Conservation (phyloP, 2,797 vertebrate species). For the Cottoperca gobio region DNA sequence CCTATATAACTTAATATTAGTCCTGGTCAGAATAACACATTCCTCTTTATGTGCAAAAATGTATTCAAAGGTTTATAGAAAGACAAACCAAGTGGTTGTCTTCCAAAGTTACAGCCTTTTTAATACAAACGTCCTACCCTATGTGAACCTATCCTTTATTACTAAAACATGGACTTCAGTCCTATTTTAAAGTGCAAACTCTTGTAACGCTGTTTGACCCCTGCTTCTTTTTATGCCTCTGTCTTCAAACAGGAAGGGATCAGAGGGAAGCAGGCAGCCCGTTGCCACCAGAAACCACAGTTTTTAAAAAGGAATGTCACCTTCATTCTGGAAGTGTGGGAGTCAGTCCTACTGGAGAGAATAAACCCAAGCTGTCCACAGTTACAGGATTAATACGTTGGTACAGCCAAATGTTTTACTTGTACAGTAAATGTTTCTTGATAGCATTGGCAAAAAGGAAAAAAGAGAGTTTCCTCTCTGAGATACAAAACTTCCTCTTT, state of each 20-base stretch:
- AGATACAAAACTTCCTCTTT: constrained; percentile 47
- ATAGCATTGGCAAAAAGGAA: not conserved
- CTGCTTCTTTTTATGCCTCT: constrained; percentile 43
- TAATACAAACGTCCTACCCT: not conserved
- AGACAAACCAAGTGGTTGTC: not conserved
- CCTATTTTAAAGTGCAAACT: constrained; percentile 42
- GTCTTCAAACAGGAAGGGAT: constrained; percentile 60
- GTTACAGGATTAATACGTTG: constrained; percentile 17
- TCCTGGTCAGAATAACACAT: not conserved
- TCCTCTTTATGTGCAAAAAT: not conserved
- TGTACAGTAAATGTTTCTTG: not conserved
- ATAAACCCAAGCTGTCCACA: constrained; percentile 37
- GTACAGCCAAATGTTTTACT: not conserved
- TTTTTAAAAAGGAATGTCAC: constrained; percentile 77
- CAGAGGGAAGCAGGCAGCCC: constrained; percentile 64
- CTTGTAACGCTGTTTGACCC: constrained; percentile 41
- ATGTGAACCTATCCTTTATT: not conserved
- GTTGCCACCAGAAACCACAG: constrained; percentile 77
- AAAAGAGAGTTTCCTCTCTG: constrained; percentile 48
- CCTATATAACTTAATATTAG: not conserved
- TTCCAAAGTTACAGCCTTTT: not conserved
- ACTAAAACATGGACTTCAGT: constrained; percentile 8
- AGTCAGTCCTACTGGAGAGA: constrained; percentile 49
- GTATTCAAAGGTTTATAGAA: not conserved
- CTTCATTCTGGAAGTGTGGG: constrained; percentile 69